Evolutionary conservation across 2,797 vertebrate species (phyloP).

Genomic region (Enteromius radiatus): DNA sequence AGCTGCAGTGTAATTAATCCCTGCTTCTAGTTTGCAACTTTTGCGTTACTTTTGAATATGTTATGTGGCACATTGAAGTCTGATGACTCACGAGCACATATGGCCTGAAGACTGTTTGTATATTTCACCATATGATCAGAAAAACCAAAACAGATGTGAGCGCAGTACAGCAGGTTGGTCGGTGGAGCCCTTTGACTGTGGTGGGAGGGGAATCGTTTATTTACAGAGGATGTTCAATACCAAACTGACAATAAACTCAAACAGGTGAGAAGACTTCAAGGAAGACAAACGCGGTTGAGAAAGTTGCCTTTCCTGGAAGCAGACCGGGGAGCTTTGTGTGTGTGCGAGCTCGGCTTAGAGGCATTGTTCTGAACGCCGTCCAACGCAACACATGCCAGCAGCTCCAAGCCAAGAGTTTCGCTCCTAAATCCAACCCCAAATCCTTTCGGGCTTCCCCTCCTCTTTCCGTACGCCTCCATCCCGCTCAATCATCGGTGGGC

Average conservation of each 20-base stretch:
- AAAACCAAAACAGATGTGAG: conserved; percentile 30
- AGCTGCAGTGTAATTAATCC: conserved; percentile 11
- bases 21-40: conserved; percentile 32
- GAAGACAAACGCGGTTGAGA: neutral
- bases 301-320: conserved; percentile 32
- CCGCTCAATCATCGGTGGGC: conserved; percentile 56
- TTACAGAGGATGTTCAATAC: conserved; percentile 30
- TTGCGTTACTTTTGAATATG: conserved; percentile 35
- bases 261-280: conserved; percentile 28
- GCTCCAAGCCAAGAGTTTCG: conserved; percentile 28
- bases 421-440: conserved; percentile 39
- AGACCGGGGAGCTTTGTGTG: neutral
- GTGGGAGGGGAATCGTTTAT: conserved; percentile 30
- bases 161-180: neutral
- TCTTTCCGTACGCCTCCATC: conserved; percentile 56
- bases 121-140: conserved; percentile 39
- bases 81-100: conserved; percentile 46
- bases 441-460: conserved; percentile 36
- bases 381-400: conserved; percentile 27
- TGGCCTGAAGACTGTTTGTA: conserved; percentile 29
- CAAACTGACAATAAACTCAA: conserved; percentile 1
- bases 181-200: conserved; percentile 28
- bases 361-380: conserved; percentile 35
- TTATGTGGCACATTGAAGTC: conserved; percentile 14
- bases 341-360: conserved; percentile 18